A percentile compares a stretch with the other conserved stretches of the same genome.
These are phyloP conservation scores for Magallana nippona DNA, from an alignment of 2,888 invertebrate genomes.

Conservation along the genomic window DNA sequence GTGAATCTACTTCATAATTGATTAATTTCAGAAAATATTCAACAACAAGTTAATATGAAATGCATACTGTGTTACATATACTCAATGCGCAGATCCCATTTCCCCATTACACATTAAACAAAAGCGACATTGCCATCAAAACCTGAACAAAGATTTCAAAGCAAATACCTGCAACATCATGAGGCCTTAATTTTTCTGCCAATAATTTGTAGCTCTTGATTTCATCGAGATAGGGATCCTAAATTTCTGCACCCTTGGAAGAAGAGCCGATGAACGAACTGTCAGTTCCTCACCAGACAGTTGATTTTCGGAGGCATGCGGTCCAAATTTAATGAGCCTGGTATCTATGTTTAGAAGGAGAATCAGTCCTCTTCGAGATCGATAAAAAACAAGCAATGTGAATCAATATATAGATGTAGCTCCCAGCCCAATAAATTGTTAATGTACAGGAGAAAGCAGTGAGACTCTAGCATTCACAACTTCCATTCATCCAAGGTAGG, in stretches of 20 bases:
- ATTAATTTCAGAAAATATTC: conserved; percentile 5
- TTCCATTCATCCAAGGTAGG: not conserved
- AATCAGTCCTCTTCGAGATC: conserved; percentile 5
- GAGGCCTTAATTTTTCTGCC: not conserved
- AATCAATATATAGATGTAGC: conserved; percentile 33
- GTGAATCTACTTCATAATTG: conserved; percentile 21
- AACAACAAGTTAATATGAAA: not conserved
- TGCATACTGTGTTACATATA: conserved; percentile 17
- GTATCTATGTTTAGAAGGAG: conserved; percentile 16
- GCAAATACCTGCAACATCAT: not conserved
- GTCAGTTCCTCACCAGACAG: not conserved
- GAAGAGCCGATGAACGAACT: not conserved
- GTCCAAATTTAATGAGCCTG: conserved; percentile 17
- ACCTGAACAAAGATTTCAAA: not conserved
- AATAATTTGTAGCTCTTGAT: not conserved
- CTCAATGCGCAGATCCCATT: not conserved
- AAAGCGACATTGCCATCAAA: not conserved
- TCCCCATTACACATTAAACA: not conserved
- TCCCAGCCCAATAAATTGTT: conserved; percentile 29
- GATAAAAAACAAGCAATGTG: conserved; percentile 28
- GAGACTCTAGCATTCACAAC: not conserved
- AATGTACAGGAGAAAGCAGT: conserved; percentile 11
- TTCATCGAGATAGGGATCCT: not conserved
- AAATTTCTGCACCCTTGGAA: not conserved
- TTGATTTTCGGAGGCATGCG: not conserved